These are phyloP conservation scores for Pogonocichla stellata DNA, from an alignment of 2,113 vertebrate genomes.

Conservation along the genomic window DNA sequence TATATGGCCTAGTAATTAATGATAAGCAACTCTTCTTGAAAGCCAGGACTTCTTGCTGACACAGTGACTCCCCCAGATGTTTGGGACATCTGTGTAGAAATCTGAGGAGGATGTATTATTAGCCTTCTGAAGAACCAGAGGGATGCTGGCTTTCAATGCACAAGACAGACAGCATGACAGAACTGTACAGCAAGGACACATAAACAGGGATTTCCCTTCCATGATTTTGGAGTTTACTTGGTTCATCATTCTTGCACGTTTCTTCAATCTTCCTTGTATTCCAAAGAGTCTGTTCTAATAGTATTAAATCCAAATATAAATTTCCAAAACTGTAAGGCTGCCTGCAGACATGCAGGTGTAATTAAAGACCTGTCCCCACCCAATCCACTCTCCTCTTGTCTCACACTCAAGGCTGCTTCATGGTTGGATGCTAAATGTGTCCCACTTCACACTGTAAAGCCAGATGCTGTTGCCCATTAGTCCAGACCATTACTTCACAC, in stretches of 20 bases:
- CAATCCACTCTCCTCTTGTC: not conserved
- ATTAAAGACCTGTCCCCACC: not conserved
- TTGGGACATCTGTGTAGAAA: not conserved
- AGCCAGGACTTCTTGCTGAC: not conserved
- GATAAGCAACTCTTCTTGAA: not conserved
- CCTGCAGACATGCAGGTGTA: not conserved
- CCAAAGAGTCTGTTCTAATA: not conserved
- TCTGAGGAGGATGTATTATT: not conserved
- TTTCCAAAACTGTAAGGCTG: not conserved
- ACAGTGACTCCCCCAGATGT: not conserved
- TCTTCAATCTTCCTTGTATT: not conserved
- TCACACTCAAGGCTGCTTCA: not conserved
- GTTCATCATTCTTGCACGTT: not conserved
- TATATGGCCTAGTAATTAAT: not conserved
- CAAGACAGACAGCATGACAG: not conserved
- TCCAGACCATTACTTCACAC: not conserved
- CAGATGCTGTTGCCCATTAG: not conserved
- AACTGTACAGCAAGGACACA: not conserved
- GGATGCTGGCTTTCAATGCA: not conserved
- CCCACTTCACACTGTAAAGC: not conserved
- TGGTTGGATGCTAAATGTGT: not conserved
- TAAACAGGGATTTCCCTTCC: not conserved
- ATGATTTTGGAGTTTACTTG: not conserved
- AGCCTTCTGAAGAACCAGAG: not conserved
- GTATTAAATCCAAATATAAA: not conserved